These are phyloP conservation scores for Hedychridium roseum DNA, from an alignment of 2,888 invertebrate species.

Conservation along the genomic window DNA sequence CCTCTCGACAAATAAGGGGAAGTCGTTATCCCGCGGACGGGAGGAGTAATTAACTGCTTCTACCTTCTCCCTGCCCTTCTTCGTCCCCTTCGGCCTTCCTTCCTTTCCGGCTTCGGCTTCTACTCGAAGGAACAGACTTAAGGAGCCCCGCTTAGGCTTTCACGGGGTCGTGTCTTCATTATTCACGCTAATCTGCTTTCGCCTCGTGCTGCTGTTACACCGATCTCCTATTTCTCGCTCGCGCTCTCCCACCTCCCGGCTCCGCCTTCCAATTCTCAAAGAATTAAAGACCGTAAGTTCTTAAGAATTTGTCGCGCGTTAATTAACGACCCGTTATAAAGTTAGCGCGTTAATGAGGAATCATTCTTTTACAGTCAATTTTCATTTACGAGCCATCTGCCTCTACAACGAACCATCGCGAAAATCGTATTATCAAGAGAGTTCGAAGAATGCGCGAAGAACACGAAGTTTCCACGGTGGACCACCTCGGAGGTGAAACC, in stretches of 20 bases:
- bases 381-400: too few relatives aligned
- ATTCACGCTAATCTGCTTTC: constrained; percentile 60
- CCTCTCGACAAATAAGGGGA: constrained; percentile 62
- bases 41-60: constrained; percentile 58
- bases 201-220: constrained; percentile 39
- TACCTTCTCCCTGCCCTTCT: constrained; percentile 42
- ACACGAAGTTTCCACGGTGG: too few relatives aligned
- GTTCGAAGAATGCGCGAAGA: too few relatives aligned
- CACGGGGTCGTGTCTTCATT: constrained; percentile 59
- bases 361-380: too few relatives aligned
- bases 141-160: constrained; percentile 56
- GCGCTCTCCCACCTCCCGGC: constrained; percentile 8
- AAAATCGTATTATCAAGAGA: too few relatives aligned
- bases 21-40: constrained; percentile 58
- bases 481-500: constrained; percentile 8
- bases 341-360: too few relatives aligned
- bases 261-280: constrained; percentile 7
- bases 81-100: constrained; percentile 37
- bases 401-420: too few relatives aligned
- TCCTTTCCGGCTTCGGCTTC: constrained; percentile 52
- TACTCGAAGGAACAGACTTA: constrained; percentile 54
- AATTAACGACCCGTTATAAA: too few relatives aligned
- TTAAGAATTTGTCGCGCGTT: too few relatives aligned
- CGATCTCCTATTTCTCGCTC: constrained; percentile 14
- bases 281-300: not conserved